phyloP scores from a whole-genome alignment of 1,140 invertebrate species.

The Tyrophagus putrescentiae region DNA sequence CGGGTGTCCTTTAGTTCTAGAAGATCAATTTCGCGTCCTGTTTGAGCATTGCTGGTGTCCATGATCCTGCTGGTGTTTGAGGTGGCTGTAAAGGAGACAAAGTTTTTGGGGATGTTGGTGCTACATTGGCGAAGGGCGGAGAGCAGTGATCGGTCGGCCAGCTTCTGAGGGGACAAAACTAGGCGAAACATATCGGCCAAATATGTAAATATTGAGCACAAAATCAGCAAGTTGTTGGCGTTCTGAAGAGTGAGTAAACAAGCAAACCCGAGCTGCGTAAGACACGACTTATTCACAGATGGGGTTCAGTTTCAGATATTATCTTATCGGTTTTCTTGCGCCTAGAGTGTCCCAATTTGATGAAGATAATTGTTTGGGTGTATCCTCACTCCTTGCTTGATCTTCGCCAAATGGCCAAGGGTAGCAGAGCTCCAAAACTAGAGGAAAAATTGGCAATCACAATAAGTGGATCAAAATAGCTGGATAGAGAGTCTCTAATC shows the following conservation, averaged over 20 bases:
- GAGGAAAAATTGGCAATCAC: too few species aligned
- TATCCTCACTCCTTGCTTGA: too few species aligned
- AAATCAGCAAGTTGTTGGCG: background rate
- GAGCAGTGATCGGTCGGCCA: background rate
- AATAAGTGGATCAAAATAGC: too few species aligned
- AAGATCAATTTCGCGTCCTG: constrained; percentile 25
- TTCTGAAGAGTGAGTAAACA: background rate
- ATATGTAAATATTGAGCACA: background rate
- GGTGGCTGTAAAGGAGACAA: constrained; percentile 1
- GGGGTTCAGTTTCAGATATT: too few species aligned
- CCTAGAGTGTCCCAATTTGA: too few species aligned
- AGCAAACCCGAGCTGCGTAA: background rate
- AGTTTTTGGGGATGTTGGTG: constrained; percentile 4
- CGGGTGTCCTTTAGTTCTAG: constrained; percentile 46
- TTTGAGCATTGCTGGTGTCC: background rate
- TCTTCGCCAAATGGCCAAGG: too few species aligned
- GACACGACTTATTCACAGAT: too few species aligned
- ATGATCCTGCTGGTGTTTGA: background rate
- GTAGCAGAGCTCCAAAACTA: too few species aligned
- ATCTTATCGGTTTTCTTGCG: too few species aligned
- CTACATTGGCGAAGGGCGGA: background rate
- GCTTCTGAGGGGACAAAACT: background rate
- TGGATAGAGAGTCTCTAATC: too few species aligned
- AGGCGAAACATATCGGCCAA: background rate
- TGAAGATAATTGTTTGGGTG: too few species aligned